Conservation (phyloP, 2,797 vertebrate species). For the Coendou prehensilis region DNA sequence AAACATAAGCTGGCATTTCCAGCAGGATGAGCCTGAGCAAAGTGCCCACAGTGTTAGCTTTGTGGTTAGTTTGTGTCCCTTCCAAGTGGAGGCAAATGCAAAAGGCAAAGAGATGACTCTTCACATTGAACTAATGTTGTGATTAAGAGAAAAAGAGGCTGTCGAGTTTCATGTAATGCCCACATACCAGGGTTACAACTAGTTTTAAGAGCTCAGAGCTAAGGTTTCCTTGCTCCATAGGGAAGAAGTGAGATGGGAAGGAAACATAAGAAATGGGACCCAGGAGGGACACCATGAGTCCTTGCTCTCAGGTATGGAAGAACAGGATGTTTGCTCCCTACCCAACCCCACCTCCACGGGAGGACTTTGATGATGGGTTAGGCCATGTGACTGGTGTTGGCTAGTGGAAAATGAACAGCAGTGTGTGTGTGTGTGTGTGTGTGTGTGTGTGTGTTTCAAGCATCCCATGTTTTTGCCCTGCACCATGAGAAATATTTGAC, state of each 20-base stretch:
- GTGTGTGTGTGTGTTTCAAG: not conserved
- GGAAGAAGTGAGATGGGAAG: not conserved
- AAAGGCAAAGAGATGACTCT: not conserved
- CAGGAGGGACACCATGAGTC: not conserved
- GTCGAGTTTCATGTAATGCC: not conserved
- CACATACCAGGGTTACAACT: not conserved
- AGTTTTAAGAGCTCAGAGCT: not conserved
- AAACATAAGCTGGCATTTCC: not conserved
- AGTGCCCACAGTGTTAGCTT: not conserved
- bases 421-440: not conserved
- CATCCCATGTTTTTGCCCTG: not conserved
- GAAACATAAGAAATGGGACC: not conserved
- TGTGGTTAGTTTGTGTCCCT: not conserved
- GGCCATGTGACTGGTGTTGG: not conserved
- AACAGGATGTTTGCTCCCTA: not conserved
- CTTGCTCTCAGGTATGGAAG: not conserved
- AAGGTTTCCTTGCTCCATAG: not conserved
- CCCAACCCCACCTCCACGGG: not conserved
- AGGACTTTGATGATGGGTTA: not conserved
- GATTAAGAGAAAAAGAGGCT: not conserved
- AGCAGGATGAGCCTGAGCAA: not conserved
- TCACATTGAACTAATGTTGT: not conserved
- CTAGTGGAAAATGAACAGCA: not conserved
- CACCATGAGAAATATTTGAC: not conserved
- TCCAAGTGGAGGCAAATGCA: slow-evolving; percentile 2